Conservation (phyloP, 2,797 vertebrate species). For the Amniataba percoides region DNA sequence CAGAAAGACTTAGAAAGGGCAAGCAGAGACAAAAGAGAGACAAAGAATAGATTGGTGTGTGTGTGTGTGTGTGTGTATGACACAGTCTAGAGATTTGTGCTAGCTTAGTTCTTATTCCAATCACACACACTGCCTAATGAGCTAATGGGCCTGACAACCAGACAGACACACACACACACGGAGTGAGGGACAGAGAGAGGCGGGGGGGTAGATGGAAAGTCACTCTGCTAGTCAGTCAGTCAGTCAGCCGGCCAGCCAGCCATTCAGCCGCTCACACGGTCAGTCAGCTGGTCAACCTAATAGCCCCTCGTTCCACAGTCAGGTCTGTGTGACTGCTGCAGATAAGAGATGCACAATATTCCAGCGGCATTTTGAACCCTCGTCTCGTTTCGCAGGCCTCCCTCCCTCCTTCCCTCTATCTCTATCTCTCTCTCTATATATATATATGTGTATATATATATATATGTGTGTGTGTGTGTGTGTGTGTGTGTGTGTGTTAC, state of each 20-base stretch:
- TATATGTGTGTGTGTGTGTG: too few relatives aligned
- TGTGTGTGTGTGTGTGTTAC: too few relatives aligned
- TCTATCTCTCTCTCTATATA: background rate
- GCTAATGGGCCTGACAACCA: constrained; percentile 81
- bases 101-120: constrained; percentile 81
- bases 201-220: constrained; percentile 68
- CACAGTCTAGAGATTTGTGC: constrained; percentile 68
- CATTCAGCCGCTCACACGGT: constrained; percentile 64
- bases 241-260: constrained; percentile 52
- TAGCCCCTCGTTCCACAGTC: constrained; percentile 52
- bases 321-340: constrained; percentile 52
- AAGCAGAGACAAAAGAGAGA: constrained; percentile 63
- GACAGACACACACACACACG: constrained; percentile 72
- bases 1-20: constrained; percentile 67
- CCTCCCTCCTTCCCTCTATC: background rate
- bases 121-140: constrained; percentile 80
- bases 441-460: background rate
- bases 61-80: constrained; percentile 47
- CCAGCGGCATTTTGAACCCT: constrained; percentile 60
- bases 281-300: constrained; percentile 65
- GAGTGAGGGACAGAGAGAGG: constrained; percentile 65
- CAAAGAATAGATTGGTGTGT: constrained; percentile 61
- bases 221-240: constrained; percentile 46
- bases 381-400: constrained; percentile 1
- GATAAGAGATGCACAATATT: constrained; percentile 62